Conservation (phyloP, 2,113 vertebrate genomes). For the Megalops atlanticus region DNA sequence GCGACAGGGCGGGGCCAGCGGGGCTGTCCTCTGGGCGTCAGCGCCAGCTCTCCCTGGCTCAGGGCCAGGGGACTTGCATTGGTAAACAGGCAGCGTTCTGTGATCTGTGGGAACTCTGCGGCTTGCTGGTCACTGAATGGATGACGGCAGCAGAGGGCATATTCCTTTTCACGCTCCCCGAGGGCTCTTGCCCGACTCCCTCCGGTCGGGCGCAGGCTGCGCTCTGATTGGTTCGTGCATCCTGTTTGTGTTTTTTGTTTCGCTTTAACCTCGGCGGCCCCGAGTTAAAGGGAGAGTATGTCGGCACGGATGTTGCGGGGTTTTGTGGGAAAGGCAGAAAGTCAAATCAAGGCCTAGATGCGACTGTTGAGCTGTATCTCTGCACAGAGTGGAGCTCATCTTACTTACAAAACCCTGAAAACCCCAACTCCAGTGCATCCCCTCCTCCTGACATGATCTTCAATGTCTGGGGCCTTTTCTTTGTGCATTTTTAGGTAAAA, state of each 20-base stretch:
- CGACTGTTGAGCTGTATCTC: neutral
- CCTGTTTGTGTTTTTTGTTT: neutral
- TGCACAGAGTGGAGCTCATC: too few relatives aligned
- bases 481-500: too few relatives aligned
- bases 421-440: neutral
- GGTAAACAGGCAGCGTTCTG: conserved; percentile 4
- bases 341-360: neutral
- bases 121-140: conserved; percentile 3
- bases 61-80: neutral
- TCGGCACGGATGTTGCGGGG: too few relatives aligned
- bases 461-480: too few relatives aligned
- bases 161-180: conserved; percentile 3
- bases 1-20: neutral
- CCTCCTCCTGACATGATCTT: too few relatives aligned
- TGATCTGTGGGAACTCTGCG: conserved; percentile 10
- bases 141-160: neutral
- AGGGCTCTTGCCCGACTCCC: neutral
- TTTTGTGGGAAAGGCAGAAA: too few relatives aligned
- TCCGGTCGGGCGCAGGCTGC: neutral
- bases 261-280: neutral
- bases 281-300: neutral
- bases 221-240: neutral
- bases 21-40: neutral
- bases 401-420: neutral
- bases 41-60: neutral